Evolutionary conservation across 1,140 invertebrate genomes (phyloP).

Genomic region (Drosophila tani): DNA sequence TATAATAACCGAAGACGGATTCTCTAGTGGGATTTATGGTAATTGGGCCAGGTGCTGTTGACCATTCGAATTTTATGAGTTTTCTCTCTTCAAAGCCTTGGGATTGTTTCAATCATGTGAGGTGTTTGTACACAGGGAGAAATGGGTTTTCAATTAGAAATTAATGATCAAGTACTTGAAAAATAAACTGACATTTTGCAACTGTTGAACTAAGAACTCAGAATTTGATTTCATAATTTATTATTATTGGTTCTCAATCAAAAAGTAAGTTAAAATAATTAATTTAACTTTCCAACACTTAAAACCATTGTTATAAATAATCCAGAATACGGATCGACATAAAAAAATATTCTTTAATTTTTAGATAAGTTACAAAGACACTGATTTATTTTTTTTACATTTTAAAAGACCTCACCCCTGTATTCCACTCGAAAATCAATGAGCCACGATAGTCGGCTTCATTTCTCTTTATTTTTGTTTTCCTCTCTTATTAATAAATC

Average conservation of each 20-base stretch:
- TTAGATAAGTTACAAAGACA: too few relatives aligned
- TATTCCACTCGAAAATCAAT: constrained; percentile 7
- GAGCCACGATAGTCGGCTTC: constrained; percentile 21
- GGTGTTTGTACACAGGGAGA: not conserved
- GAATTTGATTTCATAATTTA: too few relatives aligned
- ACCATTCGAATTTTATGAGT: constrained; percentile 21
- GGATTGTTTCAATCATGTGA: constrained; percentile 9
- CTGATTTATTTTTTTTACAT: not conserved
- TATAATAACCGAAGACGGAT: constrained; percentile 34
- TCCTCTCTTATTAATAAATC: constrained; percentile 59
- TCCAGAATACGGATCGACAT: too few relatives aligned
- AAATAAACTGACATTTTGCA: too few relatives aligned
- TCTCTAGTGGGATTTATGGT: constrained; percentile 27
- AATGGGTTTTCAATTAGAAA: not conserved
- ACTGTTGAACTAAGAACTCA: too few relatives aligned
- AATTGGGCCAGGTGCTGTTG: constrained; percentile 57
- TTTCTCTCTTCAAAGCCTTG: constrained; percentile 3
- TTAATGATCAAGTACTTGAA: not conserved
- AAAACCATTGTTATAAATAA: too few relatives aligned
- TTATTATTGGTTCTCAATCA: too few relatives aligned
- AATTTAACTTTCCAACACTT: too few relatives aligned
- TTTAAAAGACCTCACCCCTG: not conserved
- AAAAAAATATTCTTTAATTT: too few relatives aligned
- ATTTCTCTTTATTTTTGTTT: constrained; percentile 43
- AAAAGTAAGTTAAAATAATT: too few relatives aligned